A percentile compares a stretch with the other conserved stretches of the same genome.
phyloP scores from a whole-genome alignment of 2,888 invertebrate species.

The Calephelis perditalis region DNA sequence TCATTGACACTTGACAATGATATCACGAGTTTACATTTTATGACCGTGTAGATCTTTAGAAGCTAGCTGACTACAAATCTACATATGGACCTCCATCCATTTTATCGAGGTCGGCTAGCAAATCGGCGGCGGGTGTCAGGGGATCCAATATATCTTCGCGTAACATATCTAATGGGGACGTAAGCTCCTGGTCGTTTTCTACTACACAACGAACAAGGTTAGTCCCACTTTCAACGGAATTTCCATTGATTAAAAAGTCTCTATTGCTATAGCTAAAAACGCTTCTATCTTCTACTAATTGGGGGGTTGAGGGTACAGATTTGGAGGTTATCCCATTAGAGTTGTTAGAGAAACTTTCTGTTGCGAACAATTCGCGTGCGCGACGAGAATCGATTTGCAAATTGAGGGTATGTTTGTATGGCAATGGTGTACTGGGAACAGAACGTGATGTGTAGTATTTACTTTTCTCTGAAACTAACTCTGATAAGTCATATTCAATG shows the following conservation, averaged over 20 bases:
- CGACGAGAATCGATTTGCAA: slow-evolving; percentile 61
- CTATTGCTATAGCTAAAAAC: slow-evolving; percentile 79
- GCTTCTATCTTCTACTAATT: slow-evolving; percentile 69
- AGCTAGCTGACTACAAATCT: slow-evolving; percentile 63
- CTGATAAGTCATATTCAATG: slow-evolving; percentile 64
- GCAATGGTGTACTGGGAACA: slow-evolving; percentile 83
- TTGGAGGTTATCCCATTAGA: slow-evolving; percentile 80
- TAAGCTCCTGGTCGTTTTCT: slow-evolving; percentile 46
- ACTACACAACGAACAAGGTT: slow-evolving; percentile 47
- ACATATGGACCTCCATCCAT: slow-evolving; percentile 64
- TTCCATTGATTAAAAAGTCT: slow-evolving; percentile 81
- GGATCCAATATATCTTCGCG: slow-evolving; percentile 63
- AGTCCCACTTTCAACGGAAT: slow-evolving; percentile 67
- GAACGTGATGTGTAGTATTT: slow-evolving; percentile 80
- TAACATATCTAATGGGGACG: slow-evolving; percentile 63
- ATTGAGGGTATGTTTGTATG: slow-evolving; percentile 63
- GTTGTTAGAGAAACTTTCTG: slow-evolving; percentile 46
- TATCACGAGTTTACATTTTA: too few species aligned
- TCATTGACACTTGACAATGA: too few species aligned
- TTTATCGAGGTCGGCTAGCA: slow-evolving; percentile 69
- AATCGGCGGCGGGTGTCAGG: slow-evolving; percentile 54
- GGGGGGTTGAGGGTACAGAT: slow-evolving; percentile 88
- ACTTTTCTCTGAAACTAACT: slow-evolving; percentile 55
- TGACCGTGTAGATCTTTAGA: slow-evolving; percentile 25
- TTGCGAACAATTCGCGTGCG: slow-evolving; percentile 52